Percentiles rank a stretch among this genome's conserved stretches.
phyloP scores from a whole-genome alignment of 2,797 vertebrate genomes.

The Scolopax rusticola region DNA sequence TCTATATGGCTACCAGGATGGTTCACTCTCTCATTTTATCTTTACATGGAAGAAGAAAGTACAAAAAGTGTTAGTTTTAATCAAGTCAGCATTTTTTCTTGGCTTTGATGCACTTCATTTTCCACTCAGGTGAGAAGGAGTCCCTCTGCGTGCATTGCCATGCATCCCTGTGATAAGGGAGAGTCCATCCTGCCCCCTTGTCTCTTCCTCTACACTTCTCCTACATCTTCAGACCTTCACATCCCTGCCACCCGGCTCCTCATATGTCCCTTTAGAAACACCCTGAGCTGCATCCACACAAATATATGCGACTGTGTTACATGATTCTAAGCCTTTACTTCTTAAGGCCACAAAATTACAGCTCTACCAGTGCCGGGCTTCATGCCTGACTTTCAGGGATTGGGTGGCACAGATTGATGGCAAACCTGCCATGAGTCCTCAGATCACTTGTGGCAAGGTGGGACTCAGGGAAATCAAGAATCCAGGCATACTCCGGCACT shows the following conservation, averaged over 20 bases:
- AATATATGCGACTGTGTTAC: accelerated
- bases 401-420: neutral
- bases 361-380: neutral
- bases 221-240: neutral
- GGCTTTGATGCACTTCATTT: neutral
- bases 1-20: neutral
- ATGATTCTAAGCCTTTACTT: neutral
- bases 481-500: neutral
- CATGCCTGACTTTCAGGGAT: neutral
- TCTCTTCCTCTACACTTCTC: neutral
- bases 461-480: neutral
- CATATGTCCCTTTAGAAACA: neutral
- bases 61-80: neutral
- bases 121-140: neutral
- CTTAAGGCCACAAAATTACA: neutral
- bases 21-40: neutral
- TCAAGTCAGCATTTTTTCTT: neutral
- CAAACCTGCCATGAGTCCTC: neutral
- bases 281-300: neutral
- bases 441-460: neutral
- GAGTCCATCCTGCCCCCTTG: neutral
- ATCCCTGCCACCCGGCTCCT: neutral
- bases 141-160: accelerated
- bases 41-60: neutral
- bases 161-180: neutral